Base-by-base conservation (phyloP, 2,113 vertebrate genomes). In the Charadrius vociferus region DNA sequence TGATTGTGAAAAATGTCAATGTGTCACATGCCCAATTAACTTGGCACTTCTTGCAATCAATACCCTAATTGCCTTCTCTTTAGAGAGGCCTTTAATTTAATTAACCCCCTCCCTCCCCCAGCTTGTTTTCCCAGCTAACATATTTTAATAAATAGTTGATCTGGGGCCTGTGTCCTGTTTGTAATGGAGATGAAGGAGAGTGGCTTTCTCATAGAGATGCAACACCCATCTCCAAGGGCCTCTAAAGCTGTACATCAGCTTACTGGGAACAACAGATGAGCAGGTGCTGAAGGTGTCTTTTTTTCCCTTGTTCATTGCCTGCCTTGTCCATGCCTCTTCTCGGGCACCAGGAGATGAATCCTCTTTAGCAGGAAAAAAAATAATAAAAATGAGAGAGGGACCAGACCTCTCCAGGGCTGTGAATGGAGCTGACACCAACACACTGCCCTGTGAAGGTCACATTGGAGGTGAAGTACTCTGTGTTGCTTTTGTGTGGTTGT, bases 1-100 rank as follows among this genome's bases (percentile, higher is more conserved):
- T 90, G 97, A 97, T 96, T 95, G 94, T 81, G 56, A 93, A 86
- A 94, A 97, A 97, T 97, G 96, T 96, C 97, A 96, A 89, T 93
- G 96, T 96, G 97, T 97, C 97, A 92, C 96, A 96, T 95, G 95
- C 87, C 93, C 89, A 97, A 97, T 98, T 97, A 98, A 94, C 95
- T 94, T 89, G 83, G 91, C 87, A 94, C 80, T 93, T 92, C 96
- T 97, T 90, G 85, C 95, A 93, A 97, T 98, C 97, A 96, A 97
- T 98, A 93, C 36, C 74, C 78, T 98, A 98, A 97, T 97, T 97
- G 94, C 65, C 83, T 95, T 93, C 89, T 95, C 87, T 97, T 97
- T 97, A 96, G 95, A 95, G 93, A 92, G 88, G 94, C 82, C 87
- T 92, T 95, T 97, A 95, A 97, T 97, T 96, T 97, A 97, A 98